These are phyloP conservation scores for Geococcyx californianus DNA, from an alignment of 2,113 vertebrate genomes.

Conservation along the genomic window DNA sequence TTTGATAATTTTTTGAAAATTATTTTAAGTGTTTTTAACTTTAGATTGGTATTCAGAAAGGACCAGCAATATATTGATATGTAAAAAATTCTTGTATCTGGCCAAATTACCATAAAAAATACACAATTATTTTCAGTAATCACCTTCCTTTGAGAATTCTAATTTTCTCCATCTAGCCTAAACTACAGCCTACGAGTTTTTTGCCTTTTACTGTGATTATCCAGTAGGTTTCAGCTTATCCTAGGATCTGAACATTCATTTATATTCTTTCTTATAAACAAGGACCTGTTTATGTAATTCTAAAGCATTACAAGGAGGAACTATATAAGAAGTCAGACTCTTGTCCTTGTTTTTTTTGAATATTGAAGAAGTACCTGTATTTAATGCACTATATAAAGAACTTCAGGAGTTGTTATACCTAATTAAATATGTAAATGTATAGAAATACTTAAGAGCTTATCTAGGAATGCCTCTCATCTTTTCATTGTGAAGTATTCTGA, in stretches of 20 bases:
- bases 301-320: neutral
- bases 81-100: rapidly evolving
- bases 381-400: neutral
- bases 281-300: neutral
- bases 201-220: neutral
- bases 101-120: neutral
- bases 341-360: neutral
- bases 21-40: neutral
- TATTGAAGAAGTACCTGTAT: neutral
- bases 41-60: neutral
- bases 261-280: neutral
- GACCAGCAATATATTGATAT: neutral
- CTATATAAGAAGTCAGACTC: neutral
- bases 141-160: neutral
- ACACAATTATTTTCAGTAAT: neutral
- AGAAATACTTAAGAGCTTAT: neutral
- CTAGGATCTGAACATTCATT: neutral
- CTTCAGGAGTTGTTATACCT: neutral
- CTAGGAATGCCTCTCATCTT: neutral
- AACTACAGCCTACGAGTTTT: neutral
- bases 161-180: neutral
- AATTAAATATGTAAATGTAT: neutral
- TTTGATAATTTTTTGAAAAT: neutral
- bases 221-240: neutral
- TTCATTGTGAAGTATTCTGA: neutral